Evolutionary conservation across 2,797 vertebrate species (phyloP).

Genomic region (Hippopotamyrus pictus): DNA sequence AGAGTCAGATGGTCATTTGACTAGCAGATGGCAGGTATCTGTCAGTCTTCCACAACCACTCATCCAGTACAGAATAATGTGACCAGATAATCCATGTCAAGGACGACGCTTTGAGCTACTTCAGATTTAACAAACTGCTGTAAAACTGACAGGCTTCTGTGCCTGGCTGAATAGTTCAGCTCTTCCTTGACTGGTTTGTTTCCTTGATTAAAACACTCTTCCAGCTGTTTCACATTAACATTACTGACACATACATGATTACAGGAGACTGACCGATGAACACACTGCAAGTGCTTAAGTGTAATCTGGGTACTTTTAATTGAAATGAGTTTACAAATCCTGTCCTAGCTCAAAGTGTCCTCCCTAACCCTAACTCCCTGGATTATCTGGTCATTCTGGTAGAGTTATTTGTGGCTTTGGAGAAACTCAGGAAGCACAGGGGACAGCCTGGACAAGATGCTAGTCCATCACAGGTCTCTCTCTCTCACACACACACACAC

Average conservation of each 20-base stretch:
- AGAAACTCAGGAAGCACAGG: neutral
- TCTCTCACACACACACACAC: neutral
- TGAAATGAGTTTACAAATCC: neutral
- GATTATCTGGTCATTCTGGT: neutral
- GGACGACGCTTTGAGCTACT: neutral
- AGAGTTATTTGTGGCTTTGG: neutral
- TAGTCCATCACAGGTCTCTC: neutral
- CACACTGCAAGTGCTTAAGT: neutral
- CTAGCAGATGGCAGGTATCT: neutral
- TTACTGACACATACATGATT: neutral
- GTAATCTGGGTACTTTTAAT: neutral
- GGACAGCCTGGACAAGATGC: neutral
- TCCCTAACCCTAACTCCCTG: neutral
- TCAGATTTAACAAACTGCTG: neutral
- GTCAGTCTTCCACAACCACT: neutral
- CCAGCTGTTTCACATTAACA: neutral
- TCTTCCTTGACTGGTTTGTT: neutral
- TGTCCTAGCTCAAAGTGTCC: neutral
- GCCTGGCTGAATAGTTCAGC: neutral
- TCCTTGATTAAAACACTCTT: neutral
- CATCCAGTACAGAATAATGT: neutral
- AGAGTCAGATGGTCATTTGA: neutral
- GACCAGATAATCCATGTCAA: neutral
- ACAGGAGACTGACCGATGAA: neutral
- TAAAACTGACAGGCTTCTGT: neutral